Evolutionary conservation across 1,140 invertebrate species (phyloP), one percentile per base, ranked within the genome.

Genomic region (Cotesia vestalis): DNA sequence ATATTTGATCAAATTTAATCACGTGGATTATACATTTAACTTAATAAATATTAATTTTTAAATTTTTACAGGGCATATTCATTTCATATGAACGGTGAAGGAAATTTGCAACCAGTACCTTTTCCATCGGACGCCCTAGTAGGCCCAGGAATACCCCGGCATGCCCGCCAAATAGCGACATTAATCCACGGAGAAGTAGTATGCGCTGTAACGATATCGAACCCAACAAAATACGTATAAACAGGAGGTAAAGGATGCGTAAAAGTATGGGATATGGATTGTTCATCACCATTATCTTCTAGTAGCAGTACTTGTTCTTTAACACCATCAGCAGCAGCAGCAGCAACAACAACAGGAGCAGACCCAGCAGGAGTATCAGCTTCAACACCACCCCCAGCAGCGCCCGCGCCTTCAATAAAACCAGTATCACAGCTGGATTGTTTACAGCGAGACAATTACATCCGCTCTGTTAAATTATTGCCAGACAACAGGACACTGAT

Each of bases 161-260:
- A 95, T 82, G 96, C 95, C 20, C 89, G 95, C 34, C 93, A 95
- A 85, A 95, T 97, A 72, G 95, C 95, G 80, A 96, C 95, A 3
- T 86, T 99, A 75, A 94, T 92, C 74, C 98, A 99, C 84, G 98
- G 97, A 8, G 98, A 99, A 87, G 85, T 93, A 27, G 92, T 93
- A 88, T 99, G 88, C 91, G 98, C 92, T 85, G 98, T 89, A 87
- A 99, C 87, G 88, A 95, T 89, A 90, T 98, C 89, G 85, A 95
- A 94, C 87, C 94, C 95, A 52, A 96, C 95, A 70, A 92, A 96
- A 84, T 95, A 97, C 85, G 96, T 99, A 4, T 99, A 98, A 86
- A 99, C 98, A 11, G 98, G 98, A n/a, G 98, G 98, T 67, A 99
- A 99, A 87, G 97, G 98, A 60, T 98, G 96, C 88, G 97, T 99